Evolutionary conservation across 2,113 vertebrate genomes (phyloP).

Genomic region (Pao palembangensis): DNA sequence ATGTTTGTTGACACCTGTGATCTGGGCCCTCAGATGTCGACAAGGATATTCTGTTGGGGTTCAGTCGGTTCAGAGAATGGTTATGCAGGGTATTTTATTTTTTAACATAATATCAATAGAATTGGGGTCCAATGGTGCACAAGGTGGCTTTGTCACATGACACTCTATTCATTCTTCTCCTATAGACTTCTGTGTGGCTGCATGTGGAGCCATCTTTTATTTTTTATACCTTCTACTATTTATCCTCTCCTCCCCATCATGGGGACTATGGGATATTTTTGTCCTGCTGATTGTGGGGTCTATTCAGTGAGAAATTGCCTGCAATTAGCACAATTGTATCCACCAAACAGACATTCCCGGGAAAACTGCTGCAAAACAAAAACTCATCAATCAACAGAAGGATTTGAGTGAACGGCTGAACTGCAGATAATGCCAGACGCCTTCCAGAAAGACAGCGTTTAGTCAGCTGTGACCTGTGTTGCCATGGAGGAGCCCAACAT

Average conservation of each 20-base stretch:
- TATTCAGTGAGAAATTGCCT: slow-evolving; percentile 78
- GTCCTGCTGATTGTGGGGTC: slow-evolving; percentile 73
- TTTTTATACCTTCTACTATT: neutral
- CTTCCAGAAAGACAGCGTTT: slow-evolving; percentile 65
- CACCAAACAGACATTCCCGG: slow-evolving; percentile 70
- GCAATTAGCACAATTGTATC: slow-evolving; percentile 87
- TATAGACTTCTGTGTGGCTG: too few species aligned
- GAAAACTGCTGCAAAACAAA: slow-evolving; percentile 70
- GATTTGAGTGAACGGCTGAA: slow-evolving; percentile 54
- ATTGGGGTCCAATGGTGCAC: slow-evolving; percentile 43
- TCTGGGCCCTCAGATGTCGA: slow-evolving; percentile 61
- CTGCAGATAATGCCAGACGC: slow-evolving; percentile 44
- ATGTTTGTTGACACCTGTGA: slow-evolving; percentile 68
- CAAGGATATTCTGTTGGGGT: slow-evolving; percentile 74
- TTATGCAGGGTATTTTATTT: too few species aligned
- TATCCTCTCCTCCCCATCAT: slow-evolving; percentile 74
- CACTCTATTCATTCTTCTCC: slow-evolving; percentile 61
- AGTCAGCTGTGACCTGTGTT: slow-evolving; percentile 53
- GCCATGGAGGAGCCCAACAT: slow-evolving; percentile 35
- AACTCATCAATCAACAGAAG: slow-evolving; percentile 67
- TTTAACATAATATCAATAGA: slow-evolving; percentile 38
- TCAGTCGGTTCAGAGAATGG: slow-evolving; percentile 56
- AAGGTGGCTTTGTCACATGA: slow-evolving; percentile 63
- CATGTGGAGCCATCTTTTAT: slow-evolving; percentile 65
- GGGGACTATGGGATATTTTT: slow-evolving; percentile 71